A percentile compares a stretch with the other conserved stretches of the same genome.
These are phyloP conservation scores for Anableps anableps DNA, from an alignment of 2,797 vertebrate species.

Conservation along the genomic window DNA sequence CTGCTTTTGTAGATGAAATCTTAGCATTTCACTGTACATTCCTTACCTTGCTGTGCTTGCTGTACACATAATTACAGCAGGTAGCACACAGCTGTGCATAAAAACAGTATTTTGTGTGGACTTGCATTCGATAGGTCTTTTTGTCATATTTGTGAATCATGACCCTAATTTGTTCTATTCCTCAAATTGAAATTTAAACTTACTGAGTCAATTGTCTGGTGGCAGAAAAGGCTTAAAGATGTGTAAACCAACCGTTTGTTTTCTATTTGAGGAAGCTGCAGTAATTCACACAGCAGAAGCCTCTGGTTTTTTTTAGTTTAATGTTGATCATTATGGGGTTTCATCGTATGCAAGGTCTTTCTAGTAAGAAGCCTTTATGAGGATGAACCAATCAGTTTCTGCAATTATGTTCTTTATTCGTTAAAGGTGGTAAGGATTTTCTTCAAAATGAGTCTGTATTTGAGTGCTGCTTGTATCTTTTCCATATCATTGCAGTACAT, in stretches of 20 bases:
- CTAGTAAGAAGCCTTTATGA: slow-evolving; percentile 77
- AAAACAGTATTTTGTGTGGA: too few species aligned
- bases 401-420: slow-evolving; percentile 72
- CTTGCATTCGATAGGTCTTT: too few species aligned
- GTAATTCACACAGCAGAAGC: slow-evolving; percentile 39
- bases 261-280: slow-evolving; percentile 24
- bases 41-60: slow-evolving; percentile 17
- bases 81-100: not conserved
- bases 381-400: slow-evolving; percentile 62
- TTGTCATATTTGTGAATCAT: not conserved
- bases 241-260: slow-evolving; percentile 20
- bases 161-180: not conserved
- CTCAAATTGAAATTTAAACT: not conserved
- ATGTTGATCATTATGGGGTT: slow-evolving; percentile 48
- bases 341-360: slow-evolving; percentile 51
- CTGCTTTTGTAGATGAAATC: not conserved
- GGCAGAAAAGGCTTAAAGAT: slow-evolving; percentile 16
- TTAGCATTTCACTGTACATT: not conserved
- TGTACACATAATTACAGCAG: not conserved
- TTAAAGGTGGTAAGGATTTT: slow-evolving; percentile 64
- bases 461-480: slow-evolving; percentile 60
- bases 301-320: slow-evolving; percentile 42
- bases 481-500: slow-evolving; percentile 71
- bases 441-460: slow-evolving; percentile 68
- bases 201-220: too few species aligned